A percentile compares a stretch with the other conserved stretches of the same genome.
These are phyloP conservation scores for Poecilia picta DNA, from an alignment of 2,797 vertebrate genomes.

Conservation along the genomic window DNA sequence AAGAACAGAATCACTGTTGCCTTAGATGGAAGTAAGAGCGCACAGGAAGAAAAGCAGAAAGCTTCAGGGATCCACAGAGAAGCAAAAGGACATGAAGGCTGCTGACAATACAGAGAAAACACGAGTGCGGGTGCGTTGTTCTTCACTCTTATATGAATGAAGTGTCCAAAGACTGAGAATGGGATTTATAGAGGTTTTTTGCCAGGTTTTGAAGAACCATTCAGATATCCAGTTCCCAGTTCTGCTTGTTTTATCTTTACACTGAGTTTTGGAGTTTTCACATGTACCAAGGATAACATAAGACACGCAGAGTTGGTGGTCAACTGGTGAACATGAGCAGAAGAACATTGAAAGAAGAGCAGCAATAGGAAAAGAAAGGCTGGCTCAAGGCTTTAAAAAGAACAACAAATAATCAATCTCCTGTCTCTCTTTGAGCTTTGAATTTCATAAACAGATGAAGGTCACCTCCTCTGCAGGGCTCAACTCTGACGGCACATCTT, in stretches of 20 bases:
- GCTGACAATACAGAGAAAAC: slow-evolving; percentile 18
- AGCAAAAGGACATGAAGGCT: not conserved
- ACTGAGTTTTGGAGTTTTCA: not conserved
- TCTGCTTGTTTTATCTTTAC: not conserved
- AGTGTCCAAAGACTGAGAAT: not conserved
- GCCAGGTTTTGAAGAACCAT: not conserved
- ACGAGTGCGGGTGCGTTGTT: not conserved
- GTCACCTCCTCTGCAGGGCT: slow-evolving; percentile 32
- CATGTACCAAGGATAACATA: slow-evolving; percentile 1
- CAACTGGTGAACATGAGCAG: not conserved
- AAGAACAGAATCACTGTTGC: slow-evolving; percentile 27
- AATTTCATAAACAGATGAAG: slow-evolving; percentile 47
- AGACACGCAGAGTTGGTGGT: not conserved
- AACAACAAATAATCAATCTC: not conserved
- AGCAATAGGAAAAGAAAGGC: not conserved
- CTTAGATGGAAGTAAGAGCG: slow-evolving; percentile 42
- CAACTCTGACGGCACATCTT: slow-evolving; percentile 21
- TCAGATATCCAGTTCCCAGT: not conserved
- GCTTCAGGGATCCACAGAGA: slow-evolving; percentile 25
- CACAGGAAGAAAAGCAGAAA: slow-evolving; percentile 34
- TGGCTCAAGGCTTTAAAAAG: not conserved
- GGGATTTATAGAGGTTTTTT: not conserved
- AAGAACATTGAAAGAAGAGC: not conserved
- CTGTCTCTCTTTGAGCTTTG: slow-evolving; percentile 1
- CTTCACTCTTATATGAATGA: not conserved